phyloP scores from a whole-genome alignment of 2,797 vertebrate genomes.

The Sarcoramphus papa region DNA sequence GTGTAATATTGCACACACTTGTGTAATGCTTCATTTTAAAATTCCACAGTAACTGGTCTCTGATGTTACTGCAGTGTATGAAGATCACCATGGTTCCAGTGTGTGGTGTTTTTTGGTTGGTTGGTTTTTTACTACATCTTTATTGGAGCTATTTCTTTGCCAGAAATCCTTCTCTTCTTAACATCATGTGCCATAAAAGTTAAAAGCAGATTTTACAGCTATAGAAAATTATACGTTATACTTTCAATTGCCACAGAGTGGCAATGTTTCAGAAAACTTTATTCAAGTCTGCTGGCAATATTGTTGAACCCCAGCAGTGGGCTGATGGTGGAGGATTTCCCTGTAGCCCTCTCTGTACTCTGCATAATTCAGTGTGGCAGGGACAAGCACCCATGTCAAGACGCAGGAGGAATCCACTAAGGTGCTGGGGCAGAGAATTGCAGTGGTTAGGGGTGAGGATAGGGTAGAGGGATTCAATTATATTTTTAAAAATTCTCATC shows the following conservation, averaged over 20 bases:
- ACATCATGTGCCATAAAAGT: too few relatives aligned
- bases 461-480: neutral
- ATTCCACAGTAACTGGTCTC: neutral
- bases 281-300: neutral
- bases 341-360: neutral
- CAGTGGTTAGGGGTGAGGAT: neutral
- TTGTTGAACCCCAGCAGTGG: rapidly evolving
- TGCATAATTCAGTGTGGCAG: neutral
- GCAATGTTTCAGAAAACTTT: slow-evolving; percentile 43
- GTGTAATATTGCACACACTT: too few relatives aligned
- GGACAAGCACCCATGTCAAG: neutral
- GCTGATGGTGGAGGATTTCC: neutral
- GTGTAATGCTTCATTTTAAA: neutral
- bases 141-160: neutral
- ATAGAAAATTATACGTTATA: neutral
- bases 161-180: neutral
- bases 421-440: neutral
- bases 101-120: neutral
- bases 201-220: neutral
- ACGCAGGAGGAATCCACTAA: neutral
- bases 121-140: neutral
- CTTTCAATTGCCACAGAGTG: slow-evolving; percentile 32
- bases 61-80: neutral
- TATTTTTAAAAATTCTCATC: neutral
- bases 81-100: neutral